These are phyloP conservation scores for Machaerirhynchus nigripectus DNA, from an alignment of 2,113 vertebrate species.

Conservation along the genomic window DNA sequence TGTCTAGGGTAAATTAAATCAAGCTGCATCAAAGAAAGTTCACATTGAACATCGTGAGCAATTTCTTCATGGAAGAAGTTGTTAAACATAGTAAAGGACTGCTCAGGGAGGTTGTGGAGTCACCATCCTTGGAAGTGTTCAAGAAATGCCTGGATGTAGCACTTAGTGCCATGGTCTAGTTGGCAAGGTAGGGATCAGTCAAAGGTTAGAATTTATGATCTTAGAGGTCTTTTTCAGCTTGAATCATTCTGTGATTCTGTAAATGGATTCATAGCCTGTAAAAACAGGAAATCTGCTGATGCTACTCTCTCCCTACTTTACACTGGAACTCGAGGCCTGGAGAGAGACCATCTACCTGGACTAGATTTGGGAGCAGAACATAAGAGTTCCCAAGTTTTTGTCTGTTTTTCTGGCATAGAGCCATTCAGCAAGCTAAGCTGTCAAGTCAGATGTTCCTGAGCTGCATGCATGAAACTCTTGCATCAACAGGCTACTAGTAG, in stretches of 20 bases:
- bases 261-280: not conserved
- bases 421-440: not conserved
- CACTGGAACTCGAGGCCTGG: not conserved
- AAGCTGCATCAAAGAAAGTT: not conserved
- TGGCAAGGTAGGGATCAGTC: not conserved
- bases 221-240: not conserved
- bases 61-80: not conserved
- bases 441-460: not conserved
- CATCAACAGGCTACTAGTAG: not conserved
- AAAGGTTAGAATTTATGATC: not conserved
- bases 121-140: not conserved
- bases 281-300: not conserved
- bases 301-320: not conserved
- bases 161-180: not conserved
- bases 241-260: not conserved
- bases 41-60: not conserved
- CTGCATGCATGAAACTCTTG: not conserved
- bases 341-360: not conserved
- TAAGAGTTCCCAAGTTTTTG: not conserved
- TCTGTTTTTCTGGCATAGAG: not conserved
- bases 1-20: not conserved
- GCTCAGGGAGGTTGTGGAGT: not conserved
- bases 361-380: not conserved
- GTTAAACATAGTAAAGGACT: not conserved
- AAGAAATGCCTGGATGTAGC: not conserved